These are phyloP conservation scores for Cyphomyrus discorhynchus DNA, from an alignment of 2,113 vertebrate species.

Conservation along the genomic window DNA sequence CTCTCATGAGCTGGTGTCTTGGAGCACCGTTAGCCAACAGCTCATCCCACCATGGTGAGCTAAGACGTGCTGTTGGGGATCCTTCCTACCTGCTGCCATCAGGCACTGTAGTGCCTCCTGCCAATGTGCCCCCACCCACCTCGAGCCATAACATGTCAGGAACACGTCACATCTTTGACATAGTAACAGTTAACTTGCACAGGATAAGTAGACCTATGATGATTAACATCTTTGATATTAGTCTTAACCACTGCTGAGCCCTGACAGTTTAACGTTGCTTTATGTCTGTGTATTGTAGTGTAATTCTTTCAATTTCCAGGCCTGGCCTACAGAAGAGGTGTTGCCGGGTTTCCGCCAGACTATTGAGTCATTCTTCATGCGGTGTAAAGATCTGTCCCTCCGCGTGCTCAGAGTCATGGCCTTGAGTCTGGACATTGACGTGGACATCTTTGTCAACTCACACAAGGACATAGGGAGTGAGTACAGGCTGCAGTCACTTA, in stretches of 20 bases:
- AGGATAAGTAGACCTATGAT: neutral
- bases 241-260: neutral
- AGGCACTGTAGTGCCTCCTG: neutral
- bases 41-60: neutral
- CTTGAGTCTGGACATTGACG: conserved; percentile 38
- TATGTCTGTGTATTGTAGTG: neutral
- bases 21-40: no score
- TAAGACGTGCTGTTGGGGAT: neutral
- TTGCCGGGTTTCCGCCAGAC: conserved; percentile 37
- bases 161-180: neutral
- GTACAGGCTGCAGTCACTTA: conserved; percentile 21
- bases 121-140: neutral
- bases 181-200: neutral
- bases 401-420: no score
- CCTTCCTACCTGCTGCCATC: neutral
- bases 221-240: neutral
- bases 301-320: conserved; percentile 30
- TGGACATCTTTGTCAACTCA: conserved; percentile 46
- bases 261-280: neutral
- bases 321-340: conserved; percentile 47
- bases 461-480: conserved; percentile 56
- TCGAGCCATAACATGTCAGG: neutral
- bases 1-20: no score
- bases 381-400: conserved; percentile 35
- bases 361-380: conserved; percentile 43